Percentiles rank a stretch among this genome's conserved stretches.
Conservation (phyloP, 2,888 invertebrate species). For the Mesoligia furuncula region DNA sequence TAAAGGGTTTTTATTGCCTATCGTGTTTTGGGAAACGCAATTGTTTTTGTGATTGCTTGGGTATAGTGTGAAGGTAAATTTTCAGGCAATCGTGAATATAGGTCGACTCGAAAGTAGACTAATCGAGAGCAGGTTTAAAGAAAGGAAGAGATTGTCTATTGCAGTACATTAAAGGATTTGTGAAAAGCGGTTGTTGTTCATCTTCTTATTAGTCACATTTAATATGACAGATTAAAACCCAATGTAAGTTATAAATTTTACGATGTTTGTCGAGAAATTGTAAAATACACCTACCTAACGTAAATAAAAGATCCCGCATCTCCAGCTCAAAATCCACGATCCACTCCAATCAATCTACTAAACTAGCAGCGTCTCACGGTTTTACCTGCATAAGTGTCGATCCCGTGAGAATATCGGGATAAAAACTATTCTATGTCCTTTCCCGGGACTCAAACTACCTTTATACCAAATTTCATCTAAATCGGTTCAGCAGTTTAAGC, state of each 20-base stretch:
- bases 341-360: no score
- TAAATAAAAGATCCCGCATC: background rate
- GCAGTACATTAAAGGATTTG: background rate
- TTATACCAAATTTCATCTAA: no score
- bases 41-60: slow-evolving; percentile 24
- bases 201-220: background rate
- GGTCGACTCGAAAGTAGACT: background rate
- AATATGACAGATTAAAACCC: background rate
- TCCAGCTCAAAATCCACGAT: background rate
- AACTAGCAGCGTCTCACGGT: background rate
- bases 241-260: background rate
- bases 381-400: no score
- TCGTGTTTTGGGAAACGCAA: slow-evolving; percentile 6
- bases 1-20: slow-evolving; percentile 15
- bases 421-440: no score
- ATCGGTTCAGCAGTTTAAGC: no score
- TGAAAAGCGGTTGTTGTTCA: background rate
- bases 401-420: no score
- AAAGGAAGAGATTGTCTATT: background rate
- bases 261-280: background rate
- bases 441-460: no score
- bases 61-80: background rate
- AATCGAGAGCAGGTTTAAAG: background rate
- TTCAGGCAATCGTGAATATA: background rate
- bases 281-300: background rate